A percentile compares a stretch with the other conserved stretches of the same genome.
These are phyloP conservation scores for Stigmatopora nigra DNA, from an alignment of 2,113 vertebrate species.

Conservation along the genomic window DNA sequence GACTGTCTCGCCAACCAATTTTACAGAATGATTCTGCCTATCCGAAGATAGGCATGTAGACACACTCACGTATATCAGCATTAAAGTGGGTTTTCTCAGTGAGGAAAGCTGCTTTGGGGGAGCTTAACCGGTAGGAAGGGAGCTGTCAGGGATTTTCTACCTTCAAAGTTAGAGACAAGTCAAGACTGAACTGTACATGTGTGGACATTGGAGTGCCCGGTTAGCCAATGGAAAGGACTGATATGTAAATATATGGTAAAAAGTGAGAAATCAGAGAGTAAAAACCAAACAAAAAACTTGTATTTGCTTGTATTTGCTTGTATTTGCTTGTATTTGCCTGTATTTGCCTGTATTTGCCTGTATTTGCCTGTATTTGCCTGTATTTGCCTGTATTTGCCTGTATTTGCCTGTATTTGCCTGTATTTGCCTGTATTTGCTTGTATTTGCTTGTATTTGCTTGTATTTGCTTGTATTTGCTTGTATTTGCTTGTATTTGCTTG, in stretches of 20 bases:
- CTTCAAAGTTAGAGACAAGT: conserved; percentile 19
- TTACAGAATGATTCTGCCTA: conserved; percentile 34
- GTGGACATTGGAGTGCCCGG: conserved; percentile 9
- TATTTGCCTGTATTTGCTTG: too few species aligned
- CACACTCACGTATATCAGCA: conserved; percentile 31
- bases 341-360: too few species aligned
- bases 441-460: too few species aligned
- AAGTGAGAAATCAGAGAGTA: background rate
- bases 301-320: too few species aligned
- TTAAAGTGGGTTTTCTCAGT: conserved; percentile 39
- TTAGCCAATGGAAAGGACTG: conserved; percentile 22
- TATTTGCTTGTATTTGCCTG: too few species aligned
- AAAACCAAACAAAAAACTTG: too few species aligned
- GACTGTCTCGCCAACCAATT: conserved; percentile 18
- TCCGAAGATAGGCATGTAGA: conserved; percentile 16
- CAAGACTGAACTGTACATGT: conserved; percentile 12
- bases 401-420: too few species aligned
- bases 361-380: too few species aligned
- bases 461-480: too few species aligned
- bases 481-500: too few species aligned
- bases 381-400: too few species aligned
- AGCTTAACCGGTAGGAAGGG: conserved; percentile 42
- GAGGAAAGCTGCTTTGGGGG: conserved; percentile 40
- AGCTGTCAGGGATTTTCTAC: conserved; percentile 44
- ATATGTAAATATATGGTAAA: conserved; percentile 9